Evolutionary conservation across 2,113 vertebrate genomes (phyloP).

Genomic region (Steatornis caripensis): DNA sequence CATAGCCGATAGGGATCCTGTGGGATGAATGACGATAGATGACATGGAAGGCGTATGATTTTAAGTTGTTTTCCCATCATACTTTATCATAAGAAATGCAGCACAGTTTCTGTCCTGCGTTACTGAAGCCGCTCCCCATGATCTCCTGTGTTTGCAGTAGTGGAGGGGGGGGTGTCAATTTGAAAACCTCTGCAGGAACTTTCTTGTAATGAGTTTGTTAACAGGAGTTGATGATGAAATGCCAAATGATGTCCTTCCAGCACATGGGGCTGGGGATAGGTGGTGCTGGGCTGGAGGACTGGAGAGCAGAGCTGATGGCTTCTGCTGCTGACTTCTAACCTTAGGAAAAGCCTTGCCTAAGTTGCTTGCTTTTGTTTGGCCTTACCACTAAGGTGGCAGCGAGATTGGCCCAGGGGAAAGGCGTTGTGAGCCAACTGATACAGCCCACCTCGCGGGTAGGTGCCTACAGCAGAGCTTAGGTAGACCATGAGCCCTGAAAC

Average conservation of each 20-base stretch:
- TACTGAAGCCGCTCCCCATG: too few species aligned
- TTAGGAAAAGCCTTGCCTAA: neutral
- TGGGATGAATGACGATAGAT: neutral
- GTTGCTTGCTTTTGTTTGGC: neutral
- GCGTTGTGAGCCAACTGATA: too few species aligned
- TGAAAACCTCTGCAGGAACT: neutral
- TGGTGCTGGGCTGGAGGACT: neutral
- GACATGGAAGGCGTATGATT: neutral
- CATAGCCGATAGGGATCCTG: neutral
- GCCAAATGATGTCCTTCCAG: neutral
- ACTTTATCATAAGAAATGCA: neutral
- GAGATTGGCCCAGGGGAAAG: neutral
- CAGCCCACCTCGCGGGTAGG: accelerated
- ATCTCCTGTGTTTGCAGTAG: neutral
- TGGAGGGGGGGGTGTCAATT: neutral
- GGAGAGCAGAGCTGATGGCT: neutral
- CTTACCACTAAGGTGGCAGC: neutral
- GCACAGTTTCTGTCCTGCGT: neutral
- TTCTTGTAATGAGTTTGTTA: neutral
- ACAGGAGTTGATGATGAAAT: neutral
- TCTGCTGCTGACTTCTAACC: neutral
- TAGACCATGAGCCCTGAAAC: too few species aligned
- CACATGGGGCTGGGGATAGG: accelerated
- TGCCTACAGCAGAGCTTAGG: neutral
- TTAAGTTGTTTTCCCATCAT: neutral